phyloP scores from a whole-genome alignment of 2,888 invertebrate genomes.

The Isotomurus palustris region DNA sequence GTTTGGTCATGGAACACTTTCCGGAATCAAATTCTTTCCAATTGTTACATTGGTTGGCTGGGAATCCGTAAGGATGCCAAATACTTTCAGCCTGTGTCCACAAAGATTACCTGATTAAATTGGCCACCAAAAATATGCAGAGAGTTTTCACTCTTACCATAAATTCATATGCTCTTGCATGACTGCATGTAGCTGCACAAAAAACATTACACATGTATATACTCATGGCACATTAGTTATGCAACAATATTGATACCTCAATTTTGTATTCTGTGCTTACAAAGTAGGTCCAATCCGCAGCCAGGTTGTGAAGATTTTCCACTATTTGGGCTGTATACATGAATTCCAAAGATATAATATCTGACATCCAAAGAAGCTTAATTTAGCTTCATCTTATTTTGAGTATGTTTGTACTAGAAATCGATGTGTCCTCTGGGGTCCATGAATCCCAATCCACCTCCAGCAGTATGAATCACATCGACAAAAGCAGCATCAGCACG shows the following conservation, averaged over 20 bases:
- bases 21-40: conserved; percentile 29
- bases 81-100: conserved; percentile 37
- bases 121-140: too few species aligned
- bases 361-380: too few species aligned
- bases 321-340: conserved; percentile 6
- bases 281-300: conserved; percentile 27
- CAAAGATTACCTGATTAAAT: too few species aligned
- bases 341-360: too few species aligned
- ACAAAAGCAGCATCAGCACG: conserved; percentile 65
- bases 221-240: too few species aligned
- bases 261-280: too few species aligned
- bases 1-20: conserved; percentile 11
- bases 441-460: conserved; percentile 61
- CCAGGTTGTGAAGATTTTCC: conserved; percentile 41
- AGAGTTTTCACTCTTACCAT: too few species aligned
- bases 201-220: not conserved
- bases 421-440: conserved; percentile 51
- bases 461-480: conserved; percentile 44
- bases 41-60: conserved; percentile 31
- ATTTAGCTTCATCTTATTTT: too few species aligned
- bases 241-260: too few species aligned
- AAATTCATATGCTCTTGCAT: conserved; percentile 32
- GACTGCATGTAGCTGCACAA: conserved; percentile 35
- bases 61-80: conserved; percentile 19
- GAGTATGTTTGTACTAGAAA: too few species aligned